Evolutionary conservation across 2,888 invertebrate species (phyloP).

Genomic region (Sphaerophoria rueppellii): DNA sequence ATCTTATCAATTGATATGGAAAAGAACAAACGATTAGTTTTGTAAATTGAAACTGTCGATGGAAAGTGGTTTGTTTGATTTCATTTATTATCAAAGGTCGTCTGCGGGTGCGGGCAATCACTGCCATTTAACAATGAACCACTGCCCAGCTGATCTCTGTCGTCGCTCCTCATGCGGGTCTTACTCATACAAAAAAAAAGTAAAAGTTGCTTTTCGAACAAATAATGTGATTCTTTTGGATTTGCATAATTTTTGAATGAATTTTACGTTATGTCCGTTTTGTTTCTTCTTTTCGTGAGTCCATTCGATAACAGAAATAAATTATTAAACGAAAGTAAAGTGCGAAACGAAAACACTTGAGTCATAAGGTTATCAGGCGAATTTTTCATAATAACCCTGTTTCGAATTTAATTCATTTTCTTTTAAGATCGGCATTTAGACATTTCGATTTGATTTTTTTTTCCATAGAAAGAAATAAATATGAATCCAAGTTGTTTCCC

Average conservation of each 20-base stretch:
- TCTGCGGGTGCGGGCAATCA: neutral
- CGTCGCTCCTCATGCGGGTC: neutral
- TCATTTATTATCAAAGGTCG: neutral
- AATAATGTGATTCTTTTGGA: slow-evolving; percentile 1
- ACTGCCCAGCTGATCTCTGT: neutral
- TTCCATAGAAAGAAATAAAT: too few species aligned
- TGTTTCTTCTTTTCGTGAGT: slow-evolving; percentile 2
- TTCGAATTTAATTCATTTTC: too few species aligned
- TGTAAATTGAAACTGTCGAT: too few species aligned
- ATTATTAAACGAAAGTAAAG: too few species aligned
- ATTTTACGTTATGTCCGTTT: neutral
- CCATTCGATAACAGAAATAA: neutral
- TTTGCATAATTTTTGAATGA: slow-evolving; percentile 46
- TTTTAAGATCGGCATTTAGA: too few species aligned
- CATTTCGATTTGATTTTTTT: too few species aligned
- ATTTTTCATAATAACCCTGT: too few species aligned
- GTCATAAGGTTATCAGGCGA: too few species aligned
- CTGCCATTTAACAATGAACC: neutral
- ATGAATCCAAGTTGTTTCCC: too few species aligned
- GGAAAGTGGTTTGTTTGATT: neutral
- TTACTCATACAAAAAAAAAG: slow-evolving; percentile 8
- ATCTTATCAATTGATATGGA: neutral
- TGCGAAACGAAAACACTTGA: too few species aligned
- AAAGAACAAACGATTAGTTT: too few species aligned
- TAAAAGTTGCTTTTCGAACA: slow-evolving; percentile 40